Conservation (phyloP, 2,888 invertebrate genomes). For the Hydrotaea diabolus region DNA sequence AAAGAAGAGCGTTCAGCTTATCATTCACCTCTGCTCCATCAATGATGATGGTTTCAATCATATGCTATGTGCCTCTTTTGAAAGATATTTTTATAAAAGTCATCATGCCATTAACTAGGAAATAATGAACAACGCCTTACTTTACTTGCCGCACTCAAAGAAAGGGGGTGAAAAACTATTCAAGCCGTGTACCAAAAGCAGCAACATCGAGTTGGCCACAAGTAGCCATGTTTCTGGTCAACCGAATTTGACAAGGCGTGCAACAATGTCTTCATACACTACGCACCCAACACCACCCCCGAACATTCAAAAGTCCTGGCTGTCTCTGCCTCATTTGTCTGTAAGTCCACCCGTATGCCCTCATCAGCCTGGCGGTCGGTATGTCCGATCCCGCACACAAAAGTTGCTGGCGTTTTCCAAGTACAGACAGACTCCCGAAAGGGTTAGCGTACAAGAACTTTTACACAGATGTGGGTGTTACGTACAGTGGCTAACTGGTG, state of each 20-base stretch:
- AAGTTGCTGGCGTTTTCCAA: conserved; percentile 43
- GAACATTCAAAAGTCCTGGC: background rate
- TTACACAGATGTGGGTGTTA: conserved; percentile 54
- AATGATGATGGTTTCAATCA: background rate
- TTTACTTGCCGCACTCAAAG: conserved; percentile 7
- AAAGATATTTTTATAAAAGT: conserved; percentile 1
- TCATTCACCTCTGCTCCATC: background rate
- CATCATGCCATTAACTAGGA: conserved; percentile 25
- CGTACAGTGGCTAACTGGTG: conserved; percentile 17
- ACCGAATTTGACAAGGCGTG: conserved; percentile 69
- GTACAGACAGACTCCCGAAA: conserved; percentile 54
- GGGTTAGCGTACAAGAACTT: conserved; percentile 53
- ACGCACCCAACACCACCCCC: conserved; percentile 46
- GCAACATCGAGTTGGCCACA: conserved; percentile 70
- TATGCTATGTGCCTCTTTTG: background rate
- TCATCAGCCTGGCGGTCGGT: no score
- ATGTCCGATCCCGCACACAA: conserved; percentile 22
- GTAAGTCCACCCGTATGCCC: background rate
- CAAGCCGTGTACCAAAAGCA: background rate
- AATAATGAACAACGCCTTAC: conserved; percentile 14
- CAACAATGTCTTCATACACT: conserved; percentile 64
- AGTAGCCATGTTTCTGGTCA: conserved; percentile 72
- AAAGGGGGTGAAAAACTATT: background rate
- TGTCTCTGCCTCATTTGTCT: conserved; percentile 15
- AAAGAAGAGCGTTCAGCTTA: background rate